phyloP scores from a whole-genome alignment of 2,888 invertebrate species.

The Cecidostiba fungosa region DNA sequence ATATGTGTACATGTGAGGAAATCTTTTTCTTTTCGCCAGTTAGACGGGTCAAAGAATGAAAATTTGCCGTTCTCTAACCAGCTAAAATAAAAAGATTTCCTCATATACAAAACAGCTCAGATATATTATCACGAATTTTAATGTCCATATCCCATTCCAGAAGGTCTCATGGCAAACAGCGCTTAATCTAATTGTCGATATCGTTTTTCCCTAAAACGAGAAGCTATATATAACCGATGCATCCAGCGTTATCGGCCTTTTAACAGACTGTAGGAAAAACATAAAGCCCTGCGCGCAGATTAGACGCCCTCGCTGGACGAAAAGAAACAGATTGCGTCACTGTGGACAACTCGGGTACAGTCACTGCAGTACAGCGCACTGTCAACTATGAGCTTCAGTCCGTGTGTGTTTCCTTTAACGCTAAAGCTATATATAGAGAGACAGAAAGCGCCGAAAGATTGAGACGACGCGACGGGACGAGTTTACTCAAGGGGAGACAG shows the following conservation, averaged over 20 bases:
- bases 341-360: neutral
- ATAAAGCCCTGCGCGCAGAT: neutral
- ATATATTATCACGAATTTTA: neutral
- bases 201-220: neutral
- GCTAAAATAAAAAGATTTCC: too few species aligned
- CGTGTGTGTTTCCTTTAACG: neutral
- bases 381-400: neutral
- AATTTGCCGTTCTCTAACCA: too few species aligned
- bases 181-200: neutral
- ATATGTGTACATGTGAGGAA: too few species aligned
- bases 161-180: neutral
- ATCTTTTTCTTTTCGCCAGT: too few species aligned
- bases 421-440: too few species aligned
- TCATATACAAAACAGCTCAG: too few species aligned
- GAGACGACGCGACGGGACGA: slow-evolving; percentile 11
- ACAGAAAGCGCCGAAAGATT: neutral
- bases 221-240: neutral
- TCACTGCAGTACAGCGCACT: neutral
- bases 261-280: neutral
- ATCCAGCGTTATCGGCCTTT: neutral
- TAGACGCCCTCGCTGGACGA: neutral
- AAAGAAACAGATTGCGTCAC: neutral
- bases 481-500: neutral
- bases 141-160: neutral
- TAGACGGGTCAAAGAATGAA: too few species aligned